A percentile compares a stretch with the other conserved stretches of the same genome.
phyloP scores from a whole-genome alignment of 2,113 vertebrate species.

The Pitta sordida region DNA sequence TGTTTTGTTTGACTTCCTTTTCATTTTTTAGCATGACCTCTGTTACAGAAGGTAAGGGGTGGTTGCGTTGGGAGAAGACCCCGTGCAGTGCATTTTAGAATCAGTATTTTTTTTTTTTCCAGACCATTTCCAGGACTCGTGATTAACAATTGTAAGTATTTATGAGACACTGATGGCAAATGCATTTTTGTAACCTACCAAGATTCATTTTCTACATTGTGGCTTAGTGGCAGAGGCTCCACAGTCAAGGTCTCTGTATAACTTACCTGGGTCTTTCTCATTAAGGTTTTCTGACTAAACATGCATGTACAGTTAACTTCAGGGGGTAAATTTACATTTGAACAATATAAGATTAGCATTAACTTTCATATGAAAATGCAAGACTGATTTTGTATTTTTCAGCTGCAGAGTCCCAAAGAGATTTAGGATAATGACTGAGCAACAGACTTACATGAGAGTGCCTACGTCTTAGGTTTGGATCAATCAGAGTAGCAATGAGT shows the following conservation, averaged over 20 bases:
- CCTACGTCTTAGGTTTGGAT: background rate
- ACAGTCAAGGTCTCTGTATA: background rate
- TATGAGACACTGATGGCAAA: background rate
- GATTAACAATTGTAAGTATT: conserved; percentile 70
- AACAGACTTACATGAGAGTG: background rate
- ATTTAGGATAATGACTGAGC: background rate
- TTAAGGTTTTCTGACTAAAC: background rate
- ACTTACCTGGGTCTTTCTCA: background rate
- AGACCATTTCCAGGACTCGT: conserved; percentile 71
- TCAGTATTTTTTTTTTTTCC: background rate
- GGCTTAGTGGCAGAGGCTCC: background rate
- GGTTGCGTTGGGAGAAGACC: background rate
- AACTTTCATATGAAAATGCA: background rate
- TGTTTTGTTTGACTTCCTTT: background rate
- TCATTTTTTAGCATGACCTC: background rate
- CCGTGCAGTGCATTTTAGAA: background rate
- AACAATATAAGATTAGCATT: background rate
- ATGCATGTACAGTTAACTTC: background rate
- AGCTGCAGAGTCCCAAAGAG: background rate
- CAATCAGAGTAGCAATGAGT: background rate
- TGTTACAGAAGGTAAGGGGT: background rate
- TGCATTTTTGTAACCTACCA: background rate
- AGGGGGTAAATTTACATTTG: background rate
- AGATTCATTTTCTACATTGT: background rate
- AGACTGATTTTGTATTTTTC: background rate